These are phyloP conservation scores for Apotomis betuletana DNA, from an alignment of 2,888 invertebrate species.

Conservation along the genomic window DNA sequence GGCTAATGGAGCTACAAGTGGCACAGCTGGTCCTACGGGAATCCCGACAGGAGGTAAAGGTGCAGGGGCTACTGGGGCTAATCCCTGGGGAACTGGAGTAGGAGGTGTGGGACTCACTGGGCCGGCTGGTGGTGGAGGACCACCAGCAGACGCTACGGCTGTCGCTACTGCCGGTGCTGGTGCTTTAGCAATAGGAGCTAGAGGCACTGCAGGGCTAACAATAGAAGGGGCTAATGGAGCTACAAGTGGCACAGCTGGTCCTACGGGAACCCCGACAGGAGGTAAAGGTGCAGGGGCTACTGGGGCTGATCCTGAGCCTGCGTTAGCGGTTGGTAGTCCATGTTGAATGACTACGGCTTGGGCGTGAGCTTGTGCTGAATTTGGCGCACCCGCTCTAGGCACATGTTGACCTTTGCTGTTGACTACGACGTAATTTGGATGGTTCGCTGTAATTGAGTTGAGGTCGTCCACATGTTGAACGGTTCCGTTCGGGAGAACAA, in stretches of 20 bases:
- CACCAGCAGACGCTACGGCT: conserved; percentile 7
- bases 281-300: conserved; percentile 5
- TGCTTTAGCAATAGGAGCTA: conserved; percentile 13
- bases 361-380: conserved; percentile 10
- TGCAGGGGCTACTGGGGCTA: neutral
- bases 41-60: neutral
- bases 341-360: conserved; percentile 27
- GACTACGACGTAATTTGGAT: conserved; percentile 30
- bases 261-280: neutral
- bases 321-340: conserved; percentile 2
- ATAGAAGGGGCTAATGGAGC: neutral
- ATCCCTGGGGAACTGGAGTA: too few species aligned
- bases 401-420: conserved; percentile 32
- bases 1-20: neutral
- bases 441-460: neutral
- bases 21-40: neutral
- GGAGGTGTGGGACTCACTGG: too few species aligned
- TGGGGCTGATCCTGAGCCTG: neutral
- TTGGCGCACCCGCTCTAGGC: neutral
- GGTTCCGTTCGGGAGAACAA: conserved; percentile 28
- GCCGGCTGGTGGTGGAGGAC: conserved; percentile 3
- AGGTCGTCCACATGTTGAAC: conserved; percentile 29
- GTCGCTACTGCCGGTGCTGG: neutral
- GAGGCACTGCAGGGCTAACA: conserved; percentile 2
- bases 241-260: conserved; percentile 1